Percentiles rank a stretch among this genome's conserved stretches.
Conservation (phyloP, 1,140 invertebrate species). For the Vanessa tameamea region DNA sequence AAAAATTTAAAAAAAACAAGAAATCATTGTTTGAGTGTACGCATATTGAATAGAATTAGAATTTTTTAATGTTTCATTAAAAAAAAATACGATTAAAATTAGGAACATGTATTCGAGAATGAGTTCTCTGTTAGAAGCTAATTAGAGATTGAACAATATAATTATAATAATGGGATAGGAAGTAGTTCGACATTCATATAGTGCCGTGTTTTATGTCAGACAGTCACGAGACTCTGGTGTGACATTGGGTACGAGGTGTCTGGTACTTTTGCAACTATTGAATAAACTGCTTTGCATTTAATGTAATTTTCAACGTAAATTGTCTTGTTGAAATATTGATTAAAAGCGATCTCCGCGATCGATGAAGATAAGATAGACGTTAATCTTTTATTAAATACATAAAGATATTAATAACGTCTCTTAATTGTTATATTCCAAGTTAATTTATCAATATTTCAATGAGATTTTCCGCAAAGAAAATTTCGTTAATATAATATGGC, state of each 20-base stretch:
- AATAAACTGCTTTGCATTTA: not conserved
- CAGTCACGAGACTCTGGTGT: not conserved
- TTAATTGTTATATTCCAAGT: not conserved
- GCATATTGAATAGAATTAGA: not conserved
- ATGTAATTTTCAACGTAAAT: not conserved
- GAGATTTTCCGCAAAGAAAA: not conserved
- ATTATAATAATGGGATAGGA: conserved; percentile 3
- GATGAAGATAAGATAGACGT: conserved; percentile 13
- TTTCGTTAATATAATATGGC: too few species aligned
- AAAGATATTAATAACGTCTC: conserved; percentile 12
- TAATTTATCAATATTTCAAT: not conserved
- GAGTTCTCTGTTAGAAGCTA: conserved; percentile 10
- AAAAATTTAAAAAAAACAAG: not conserved
- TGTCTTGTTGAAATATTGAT: not conserved
- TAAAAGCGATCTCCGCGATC: not conserved
- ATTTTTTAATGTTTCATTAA: conserved; percentile 3
- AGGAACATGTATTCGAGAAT: conserved; percentile 14
- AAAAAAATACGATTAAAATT: not conserved
- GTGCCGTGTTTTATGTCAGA: conserved; percentile 7
- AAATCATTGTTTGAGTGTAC: not conserved
- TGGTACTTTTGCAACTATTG: not conserved
- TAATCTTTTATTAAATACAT: conserved; percentile 11
- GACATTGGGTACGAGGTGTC: not conserved
- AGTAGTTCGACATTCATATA: conserved; percentile 11
- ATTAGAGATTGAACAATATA: conserved; percentile 7